Evolutionary conservation across 2,888 invertebrate genomes (phyloP), one percentile per base, ranked within the genome.

Genomic region (Sthenelais limicola): DNA sequence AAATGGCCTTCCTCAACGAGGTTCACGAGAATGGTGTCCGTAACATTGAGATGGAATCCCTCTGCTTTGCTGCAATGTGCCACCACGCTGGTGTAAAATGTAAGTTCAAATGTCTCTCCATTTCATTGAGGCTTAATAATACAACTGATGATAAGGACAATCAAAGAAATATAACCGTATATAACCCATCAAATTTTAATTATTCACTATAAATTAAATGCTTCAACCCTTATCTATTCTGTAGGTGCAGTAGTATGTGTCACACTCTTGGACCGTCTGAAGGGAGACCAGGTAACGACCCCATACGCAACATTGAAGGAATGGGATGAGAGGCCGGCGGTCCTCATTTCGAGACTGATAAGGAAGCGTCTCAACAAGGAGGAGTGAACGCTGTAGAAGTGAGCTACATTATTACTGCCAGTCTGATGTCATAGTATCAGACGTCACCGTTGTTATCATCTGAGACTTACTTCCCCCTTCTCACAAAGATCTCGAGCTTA

Each of bases 11-110:
- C 86, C 89, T 98, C 81, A 67, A 76, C 26, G 91, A 92, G 80
- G 71, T 73, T 18, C 38, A 80, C 51, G 74, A 78, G 3, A 89
- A 92, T 66, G 96, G 96, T 3, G 94, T 98, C 15, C 92, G 94
- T 28, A 98, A 98, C 88, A 97, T 98, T 82, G 98, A 98, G 90
- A 97, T 97, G 98, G 98, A 98, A 88, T 93, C 94, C 38, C 90
- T 95, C n/a, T 93, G 94, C 26, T 97, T 98, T 86, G 96, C 96
- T 0, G 96, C 97, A 0, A 91, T 97, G 69, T 96, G 96, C 24
- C 93, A 94, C 87, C 94, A 95, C 86, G 97, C 97, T 15, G 95
- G 95, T 21, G 94, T 97, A 80, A 93, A 92, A 86, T 93, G 80
- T 86, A 35, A 47, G 71, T n/a, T 9, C 18, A n/a, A 15, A 43